These are phyloP conservation scores for Sigmodon hispidus DNA, from an alignment of 2,113 vertebrate species.

Conservation along the genomic window DNA sequence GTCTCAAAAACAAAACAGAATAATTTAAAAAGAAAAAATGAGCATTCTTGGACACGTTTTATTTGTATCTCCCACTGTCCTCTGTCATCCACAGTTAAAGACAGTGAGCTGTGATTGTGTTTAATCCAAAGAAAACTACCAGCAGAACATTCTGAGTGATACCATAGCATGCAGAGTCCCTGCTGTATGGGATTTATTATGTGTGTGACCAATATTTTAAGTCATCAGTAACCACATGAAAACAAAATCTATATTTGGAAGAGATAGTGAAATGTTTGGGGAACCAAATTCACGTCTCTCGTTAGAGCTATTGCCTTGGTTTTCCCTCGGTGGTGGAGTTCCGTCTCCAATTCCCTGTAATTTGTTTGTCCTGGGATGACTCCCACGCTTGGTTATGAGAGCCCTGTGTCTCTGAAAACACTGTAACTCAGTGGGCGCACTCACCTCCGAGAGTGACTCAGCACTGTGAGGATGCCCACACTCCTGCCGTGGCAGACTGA, in stretches of 20 bases:
- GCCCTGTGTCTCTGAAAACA: constrained; percentile 71
- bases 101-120: constrained; percentile 38
- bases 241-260: constrained; percentile 81
- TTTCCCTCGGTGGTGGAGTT: constrained; percentile 73
- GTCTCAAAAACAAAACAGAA: not conserved
- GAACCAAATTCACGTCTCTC: constrained; percentile 65
- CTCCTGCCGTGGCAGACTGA: constrained; percentile 4
- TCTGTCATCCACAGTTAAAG: constrained; percentile 53
- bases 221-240: constrained; percentile 70
- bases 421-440: constrained; percentile 71
- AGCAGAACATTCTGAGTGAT: constrained; percentile 72
- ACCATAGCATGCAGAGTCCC: constrained; percentile 71
- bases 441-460: constrained; percentile 80
- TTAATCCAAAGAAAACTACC: constrained; percentile 76
- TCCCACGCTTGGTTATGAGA: constrained; percentile 79
- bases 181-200: constrained; percentile 71
- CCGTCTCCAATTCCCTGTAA: constrained; percentile 70
- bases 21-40: constrained; percentile 59
- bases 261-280: constrained; percentile 63
- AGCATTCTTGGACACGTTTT: constrained; percentile 63
- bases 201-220: constrained; percentile 69
- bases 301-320: constrained; percentile 64
- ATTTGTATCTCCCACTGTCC: constrained; percentile 59
- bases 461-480: not conserved
- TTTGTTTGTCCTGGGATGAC: constrained; percentile 79